Evolutionary conservation across 2,113 vertebrate species (phyloP).

Genomic region (Silurus asotus): DNA sequence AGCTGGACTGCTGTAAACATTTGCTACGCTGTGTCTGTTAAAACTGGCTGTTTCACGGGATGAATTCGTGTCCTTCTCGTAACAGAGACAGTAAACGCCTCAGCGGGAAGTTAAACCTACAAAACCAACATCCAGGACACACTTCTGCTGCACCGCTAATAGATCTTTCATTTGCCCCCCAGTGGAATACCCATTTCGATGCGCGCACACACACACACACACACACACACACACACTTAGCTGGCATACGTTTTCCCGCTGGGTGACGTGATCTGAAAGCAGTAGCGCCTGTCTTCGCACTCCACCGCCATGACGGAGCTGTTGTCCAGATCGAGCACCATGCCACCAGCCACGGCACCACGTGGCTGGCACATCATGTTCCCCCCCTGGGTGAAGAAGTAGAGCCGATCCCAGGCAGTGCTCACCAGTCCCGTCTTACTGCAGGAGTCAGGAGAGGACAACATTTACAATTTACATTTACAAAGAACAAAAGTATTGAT

Average conservation of each 20-base stretch:
- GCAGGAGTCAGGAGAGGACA: slow-evolving; percentile 26
- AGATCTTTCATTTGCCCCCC: neutral
- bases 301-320: slow-evolving; percentile 98
- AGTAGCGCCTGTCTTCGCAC: slow-evolving; percentile 94
- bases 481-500: too few relatives aligned
- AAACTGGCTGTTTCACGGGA: neutral
- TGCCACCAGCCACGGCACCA: slow-evolving; percentile 91
- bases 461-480: too few relatives aligned
- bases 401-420: slow-evolving; percentile 94
- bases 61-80: neutral
- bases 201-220: neutral
- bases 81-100: neutral
- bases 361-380: slow-evolving; percentile 98
- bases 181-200: neutral
- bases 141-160: neutral
- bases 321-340: slow-evolving; percentile 98
- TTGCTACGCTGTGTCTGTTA: neutral
- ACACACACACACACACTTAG: neutral
- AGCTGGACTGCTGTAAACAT: neutral
- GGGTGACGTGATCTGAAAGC: slow-evolving; percentile 95
- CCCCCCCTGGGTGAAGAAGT: slow-evolving; percentile 98
- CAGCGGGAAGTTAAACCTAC: neutral
- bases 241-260: slow-evolving; percentile 86
- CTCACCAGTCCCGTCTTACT: slow-evolving; percentile 98
- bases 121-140: neutral